Base-by-base conservation (phyloP, 2,797 vertebrate species). In the Cynodonichthys magdalenae region DNA sequence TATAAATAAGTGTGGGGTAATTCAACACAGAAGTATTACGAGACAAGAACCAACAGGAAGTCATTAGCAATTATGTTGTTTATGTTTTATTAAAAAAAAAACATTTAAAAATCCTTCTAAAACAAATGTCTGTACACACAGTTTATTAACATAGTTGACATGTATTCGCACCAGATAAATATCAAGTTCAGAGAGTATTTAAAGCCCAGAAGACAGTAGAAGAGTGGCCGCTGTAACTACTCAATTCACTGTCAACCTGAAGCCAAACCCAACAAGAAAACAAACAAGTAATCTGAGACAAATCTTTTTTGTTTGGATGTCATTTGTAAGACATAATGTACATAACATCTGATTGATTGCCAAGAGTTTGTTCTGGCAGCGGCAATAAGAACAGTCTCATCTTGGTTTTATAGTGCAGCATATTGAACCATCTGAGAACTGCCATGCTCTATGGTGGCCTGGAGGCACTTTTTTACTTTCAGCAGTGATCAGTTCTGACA, bases 371-470 rank as follows among this genome's bases (percentile, higher is more conserved):
- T 70, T 91, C 80, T 70, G 69, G 76, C 72, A 24, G 80, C 66
- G 66, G 84, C 59, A 62, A 81, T 87, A 89, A 92, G 91, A 90
- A 90, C 91, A 83, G 86, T 82, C 87, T 87, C 83, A 87, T 90
- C 89, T 85, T 53, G 74, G 79, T 82, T 90, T 93, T 92, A 92
- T 88, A 79, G 89, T 57, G 63, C 48, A 60, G 87, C 89, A 90
- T 92, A 93, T 90, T 92, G 90, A 93, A 90, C 92, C 82, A 63
- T 77, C 81, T 71, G 78, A 89, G 87, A 58, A 72, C 78, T 63
- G 80, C 85, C 61, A 72, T 78, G 82, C 85, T 89, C 84, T 82
- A 75, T 54, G 68, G 80, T 87, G 81, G 88, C 89, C 93, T 62
- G 71, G 67, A 88, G 90, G 89, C 84, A 1, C 77, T 89, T 83